These are phyloP conservation scores for Galerucella pusilla DNA, from an alignment of 2,888 invertebrate genomes.

Conservation along the genomic window DNA sequence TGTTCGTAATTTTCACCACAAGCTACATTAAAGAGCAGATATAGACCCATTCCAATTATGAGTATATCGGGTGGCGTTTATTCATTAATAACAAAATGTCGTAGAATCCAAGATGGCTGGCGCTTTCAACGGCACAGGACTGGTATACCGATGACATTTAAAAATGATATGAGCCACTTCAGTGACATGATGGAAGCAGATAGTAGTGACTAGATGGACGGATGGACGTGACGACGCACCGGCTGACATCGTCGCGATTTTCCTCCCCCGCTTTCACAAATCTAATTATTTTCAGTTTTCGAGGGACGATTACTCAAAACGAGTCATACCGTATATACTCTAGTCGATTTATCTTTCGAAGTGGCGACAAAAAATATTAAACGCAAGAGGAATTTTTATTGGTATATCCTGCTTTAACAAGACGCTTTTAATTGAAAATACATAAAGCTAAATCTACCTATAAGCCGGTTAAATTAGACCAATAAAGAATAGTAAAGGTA, in stretches of 20 bases:
- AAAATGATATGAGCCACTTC: conserved; percentile 55
- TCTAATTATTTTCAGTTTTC: conserved; percentile 38
- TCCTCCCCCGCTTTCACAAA: conserved; percentile 22
- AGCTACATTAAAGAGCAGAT: conserved; percentile 4
- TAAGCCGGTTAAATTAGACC: no score
- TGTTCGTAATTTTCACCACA: not conserved
- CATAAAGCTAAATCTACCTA: no score
- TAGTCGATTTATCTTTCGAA: conserved; percentile 1
- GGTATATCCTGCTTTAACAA: not conserved
- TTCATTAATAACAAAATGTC: conserved; percentile 59
- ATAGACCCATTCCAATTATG: conserved; percentile 16
- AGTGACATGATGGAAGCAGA: conserved; percentile 46
- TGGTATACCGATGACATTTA: conserved; percentile 52
- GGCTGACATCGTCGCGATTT: conserved; percentile 8
- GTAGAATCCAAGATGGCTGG: conserved; percentile 56
- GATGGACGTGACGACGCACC: conserved; percentile 35
- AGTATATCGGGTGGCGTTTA: conserved; percentile 31
- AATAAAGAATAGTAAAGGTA: no score
- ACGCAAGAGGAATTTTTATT: not conserved
- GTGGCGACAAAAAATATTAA: not conserved
- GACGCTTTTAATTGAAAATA: no score
- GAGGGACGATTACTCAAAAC: conserved; percentile 38
- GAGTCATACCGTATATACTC: conserved; percentile 18
- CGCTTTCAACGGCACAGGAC: no score
- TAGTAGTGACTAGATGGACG: conserved; percentile 36